Evolutionary conservation across 2,888 invertebrate species (phyloP).

Genomic region (Ceramica pisi): DNA sequence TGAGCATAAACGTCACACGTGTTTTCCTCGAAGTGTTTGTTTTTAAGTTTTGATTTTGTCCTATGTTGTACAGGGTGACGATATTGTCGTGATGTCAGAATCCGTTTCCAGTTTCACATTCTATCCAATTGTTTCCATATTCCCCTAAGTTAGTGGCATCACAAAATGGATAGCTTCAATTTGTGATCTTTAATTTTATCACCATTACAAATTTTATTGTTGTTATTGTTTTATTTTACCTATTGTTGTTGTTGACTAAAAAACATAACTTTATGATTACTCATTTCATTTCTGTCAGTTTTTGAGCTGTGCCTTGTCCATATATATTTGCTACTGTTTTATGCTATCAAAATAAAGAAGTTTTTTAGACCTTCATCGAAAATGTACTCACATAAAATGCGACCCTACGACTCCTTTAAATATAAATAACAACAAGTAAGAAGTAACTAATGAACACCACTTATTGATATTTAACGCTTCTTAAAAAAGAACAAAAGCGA

Average conservation of each 20-base stretch:
- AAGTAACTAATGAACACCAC: slow-evolving; percentile 41
- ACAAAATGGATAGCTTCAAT: too few species aligned
- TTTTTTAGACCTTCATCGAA: background rate
- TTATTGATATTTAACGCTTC: slow-evolving; percentile 46
- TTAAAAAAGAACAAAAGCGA: slow-evolving; percentile 41
- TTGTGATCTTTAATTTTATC: too few species aligned
- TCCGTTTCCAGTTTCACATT: too few species aligned
- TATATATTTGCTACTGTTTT: background rate
- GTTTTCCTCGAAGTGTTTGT: background rate
- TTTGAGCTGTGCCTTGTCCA: background rate
- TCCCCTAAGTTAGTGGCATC: too few species aligned
- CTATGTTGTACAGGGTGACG: background rate
- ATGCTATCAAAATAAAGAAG: background rate
- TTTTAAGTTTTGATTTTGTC: background rate
- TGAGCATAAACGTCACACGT: background rate
- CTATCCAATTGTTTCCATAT: too few species aligned
- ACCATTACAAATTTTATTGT: too few species aligned
- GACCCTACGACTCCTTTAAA: background rate
- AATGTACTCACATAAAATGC: background rate
- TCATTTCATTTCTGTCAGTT: too few species aligned
- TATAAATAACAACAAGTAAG: slow-evolving; percentile 14
- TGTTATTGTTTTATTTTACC: too few species aligned
- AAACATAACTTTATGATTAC: too few species aligned
- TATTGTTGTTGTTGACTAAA: too few species aligned
- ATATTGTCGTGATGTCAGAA: too few species aligned